Conservation (phyloP, 2,888 invertebrate species). For the Salticus scenicus region DNA sequence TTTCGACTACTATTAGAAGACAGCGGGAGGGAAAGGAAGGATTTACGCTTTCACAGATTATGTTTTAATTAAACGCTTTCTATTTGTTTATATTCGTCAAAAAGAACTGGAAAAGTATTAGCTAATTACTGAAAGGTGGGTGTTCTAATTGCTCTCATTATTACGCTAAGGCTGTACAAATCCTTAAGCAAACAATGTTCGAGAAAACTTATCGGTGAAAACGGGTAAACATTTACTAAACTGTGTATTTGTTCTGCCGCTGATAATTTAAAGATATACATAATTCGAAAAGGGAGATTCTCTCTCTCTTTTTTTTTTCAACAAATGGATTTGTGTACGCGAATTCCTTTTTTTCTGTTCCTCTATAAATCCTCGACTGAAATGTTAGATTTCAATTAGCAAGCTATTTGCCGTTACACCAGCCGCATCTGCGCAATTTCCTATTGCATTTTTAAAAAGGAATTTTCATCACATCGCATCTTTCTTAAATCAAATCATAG, state of each 20-base stretch:
- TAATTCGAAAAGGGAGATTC: conserved; percentile 41
- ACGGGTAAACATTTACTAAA: conserved; percentile 66
- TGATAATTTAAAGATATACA: conserved; percentile 69
- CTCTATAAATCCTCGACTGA: conserved; percentile 39
- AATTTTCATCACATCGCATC: conserved; percentile 58
- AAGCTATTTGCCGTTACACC: conserved; percentile 60
- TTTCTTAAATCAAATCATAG: conserved; percentile 63
- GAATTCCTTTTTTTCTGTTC: conserved; percentile 34
- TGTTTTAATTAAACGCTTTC: conserved; percentile 67
- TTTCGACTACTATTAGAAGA: conserved; percentile 40
- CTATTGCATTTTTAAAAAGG: conserved; percentile 53
- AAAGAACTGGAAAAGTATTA: conserved; percentile 68
- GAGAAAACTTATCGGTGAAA: conserved; percentile 42
- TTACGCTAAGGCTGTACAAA: conserved; percentile 60
- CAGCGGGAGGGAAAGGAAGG: not conserved
- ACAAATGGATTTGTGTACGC: conserved; percentile 33
- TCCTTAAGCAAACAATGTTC: conserved; percentile 67
- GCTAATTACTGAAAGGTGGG: conserved; percentile 68
- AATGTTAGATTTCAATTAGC: conserved; percentile 70
- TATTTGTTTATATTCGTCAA: conserved; percentile 61
- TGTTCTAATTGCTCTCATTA: conserved; percentile 68
- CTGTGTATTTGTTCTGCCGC: conserved; percentile 66
- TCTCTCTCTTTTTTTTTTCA: conserved; percentile 22
- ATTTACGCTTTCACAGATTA: conserved; percentile 61
- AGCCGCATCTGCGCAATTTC: conserved; percentile 45